Percentiles rank a stretch among this genome's conserved stretches.
These are phyloP conservation scores for Formica selysi DNA, from an alignment of 1,140 invertebrate genomes.

Conservation along the genomic window DNA sequence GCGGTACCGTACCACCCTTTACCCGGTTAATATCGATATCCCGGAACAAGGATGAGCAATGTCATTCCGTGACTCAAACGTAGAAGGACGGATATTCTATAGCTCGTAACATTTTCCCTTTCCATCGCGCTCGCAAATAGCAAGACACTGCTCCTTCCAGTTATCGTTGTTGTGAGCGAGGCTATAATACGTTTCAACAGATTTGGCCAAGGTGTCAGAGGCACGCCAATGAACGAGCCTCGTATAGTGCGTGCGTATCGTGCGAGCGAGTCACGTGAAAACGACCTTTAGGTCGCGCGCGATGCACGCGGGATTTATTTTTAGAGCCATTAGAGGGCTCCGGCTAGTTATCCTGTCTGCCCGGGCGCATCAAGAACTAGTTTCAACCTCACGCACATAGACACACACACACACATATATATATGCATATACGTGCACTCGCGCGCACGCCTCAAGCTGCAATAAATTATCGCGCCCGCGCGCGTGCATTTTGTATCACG, in stretches of 20 bases:
- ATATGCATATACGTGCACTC: too few species aligned
- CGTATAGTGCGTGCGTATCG: background rate
- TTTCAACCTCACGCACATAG: background rate
- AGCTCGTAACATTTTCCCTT: background rate
- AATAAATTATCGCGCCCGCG: conserved; percentile 48
- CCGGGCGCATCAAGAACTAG: conserved; percentile 30
- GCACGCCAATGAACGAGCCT: background rate
- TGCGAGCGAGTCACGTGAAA: conserved; percentile 20
- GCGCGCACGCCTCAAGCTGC: background rate
- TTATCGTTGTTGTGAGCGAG: background rate
- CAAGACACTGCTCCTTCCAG: background rate
- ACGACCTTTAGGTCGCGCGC: conserved; percentile 44
- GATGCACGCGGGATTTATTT: conserved; percentile 64
- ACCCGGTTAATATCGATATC: background rate
- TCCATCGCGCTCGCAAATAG: background rate
- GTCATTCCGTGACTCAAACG: conserved; percentile 6
- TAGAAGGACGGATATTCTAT: background rate
- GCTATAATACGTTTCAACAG: background rate
- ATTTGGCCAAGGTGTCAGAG: background rate
- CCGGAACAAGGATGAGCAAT: background rate
- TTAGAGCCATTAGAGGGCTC: conserved; percentile 53
- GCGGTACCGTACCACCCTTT: background rate
- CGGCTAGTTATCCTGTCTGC: conserved; percentile 21
- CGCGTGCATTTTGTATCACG: conserved; percentile 32
- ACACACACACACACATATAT: too few species aligned